These are phyloP conservation scores for Dipodomys stephensi DNA, from an alignment of 2,113 vertebrate species.

Conservation along the genomic window DNA sequence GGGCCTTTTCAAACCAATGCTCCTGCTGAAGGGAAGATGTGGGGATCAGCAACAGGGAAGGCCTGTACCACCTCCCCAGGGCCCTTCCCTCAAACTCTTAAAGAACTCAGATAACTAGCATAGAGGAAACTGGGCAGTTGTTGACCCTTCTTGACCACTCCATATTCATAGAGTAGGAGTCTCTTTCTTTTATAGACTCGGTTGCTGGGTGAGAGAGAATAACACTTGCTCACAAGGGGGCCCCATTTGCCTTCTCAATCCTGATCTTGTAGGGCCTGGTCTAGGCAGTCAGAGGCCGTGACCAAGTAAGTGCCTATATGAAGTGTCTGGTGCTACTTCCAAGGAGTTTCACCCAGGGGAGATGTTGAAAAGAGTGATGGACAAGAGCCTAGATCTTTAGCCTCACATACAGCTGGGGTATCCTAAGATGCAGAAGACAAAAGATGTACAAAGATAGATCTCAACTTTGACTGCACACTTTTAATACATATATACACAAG, in stretches of 20 bases:
- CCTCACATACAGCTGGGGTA: constrained; percentile 22
- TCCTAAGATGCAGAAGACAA: constrained; percentile 37
- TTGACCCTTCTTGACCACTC: background rate
- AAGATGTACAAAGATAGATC: constrained; percentile 1
- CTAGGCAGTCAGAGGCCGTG: constrained; percentile 15
- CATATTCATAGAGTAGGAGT: background rate
- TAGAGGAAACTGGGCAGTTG: background rate
- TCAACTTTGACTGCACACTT: constrained; percentile 14
- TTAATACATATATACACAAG: background rate
- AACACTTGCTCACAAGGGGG: constrained; percentile 37
- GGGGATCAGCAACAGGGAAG: constrained; percentile 51
- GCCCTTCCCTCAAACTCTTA: background rate
- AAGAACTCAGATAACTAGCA: constrained; percentile 19
- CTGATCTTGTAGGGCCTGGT: background rate
- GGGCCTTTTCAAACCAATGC: constrained; percentile 95
- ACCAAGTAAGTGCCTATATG: background rate
- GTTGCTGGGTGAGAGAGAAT: background rate
- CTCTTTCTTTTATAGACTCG: constrained; percentile 17
- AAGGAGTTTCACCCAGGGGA: constrained; percentile 1
- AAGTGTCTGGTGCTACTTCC: constrained; percentile 1
- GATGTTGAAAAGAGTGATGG: constrained; percentile 35
- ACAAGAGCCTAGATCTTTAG: constrained; percentile 34
- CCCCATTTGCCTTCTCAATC: constrained; percentile 16
- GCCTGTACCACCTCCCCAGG: constrained; percentile 4
- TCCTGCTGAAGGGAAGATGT: constrained; percentile 90